Evolutionary conservation across 2,113 vertebrate species (phyloP).

Genomic region (Solenodon paradoxus): DNA sequence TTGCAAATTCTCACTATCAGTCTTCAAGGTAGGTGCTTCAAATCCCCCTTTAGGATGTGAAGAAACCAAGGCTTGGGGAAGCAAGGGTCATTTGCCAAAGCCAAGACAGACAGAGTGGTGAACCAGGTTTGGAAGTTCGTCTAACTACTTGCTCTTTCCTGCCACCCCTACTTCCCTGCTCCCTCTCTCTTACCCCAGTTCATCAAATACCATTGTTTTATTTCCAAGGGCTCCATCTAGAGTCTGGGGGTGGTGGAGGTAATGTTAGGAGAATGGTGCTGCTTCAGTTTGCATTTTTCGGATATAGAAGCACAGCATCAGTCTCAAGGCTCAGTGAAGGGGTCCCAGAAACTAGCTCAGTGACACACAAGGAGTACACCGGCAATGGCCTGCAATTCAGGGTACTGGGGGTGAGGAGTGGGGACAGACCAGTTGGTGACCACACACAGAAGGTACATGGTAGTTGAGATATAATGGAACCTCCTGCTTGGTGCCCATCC

Average conservation of each 20-base stretch:
- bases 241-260: neutral
- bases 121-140: neutral
- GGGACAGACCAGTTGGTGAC: neutral
- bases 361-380: slow-evolving; percentile 12
- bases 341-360: neutral
- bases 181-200: neutral
- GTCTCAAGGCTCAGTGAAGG: neutral
- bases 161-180: accelerated
- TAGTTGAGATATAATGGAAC: neutral
- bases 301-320: neutral
- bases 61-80: neutral
- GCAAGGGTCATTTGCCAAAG: neutral
- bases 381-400: neutral
- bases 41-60: neutral
- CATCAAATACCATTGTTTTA: neutral
- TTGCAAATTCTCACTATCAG: neutral
- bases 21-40: neutral
- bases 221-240: neutral
- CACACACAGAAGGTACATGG: neutral
- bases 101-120: neutral
- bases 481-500: neutral
- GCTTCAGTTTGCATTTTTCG: neutral
- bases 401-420: neutral
- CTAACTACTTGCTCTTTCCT: neutral
- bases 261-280: neutral